These are phyloP conservation scores for Thinocorus orbignyianus DNA, from an alignment of 2,113 vertebrate genomes.

Conservation along the genomic window DNA sequence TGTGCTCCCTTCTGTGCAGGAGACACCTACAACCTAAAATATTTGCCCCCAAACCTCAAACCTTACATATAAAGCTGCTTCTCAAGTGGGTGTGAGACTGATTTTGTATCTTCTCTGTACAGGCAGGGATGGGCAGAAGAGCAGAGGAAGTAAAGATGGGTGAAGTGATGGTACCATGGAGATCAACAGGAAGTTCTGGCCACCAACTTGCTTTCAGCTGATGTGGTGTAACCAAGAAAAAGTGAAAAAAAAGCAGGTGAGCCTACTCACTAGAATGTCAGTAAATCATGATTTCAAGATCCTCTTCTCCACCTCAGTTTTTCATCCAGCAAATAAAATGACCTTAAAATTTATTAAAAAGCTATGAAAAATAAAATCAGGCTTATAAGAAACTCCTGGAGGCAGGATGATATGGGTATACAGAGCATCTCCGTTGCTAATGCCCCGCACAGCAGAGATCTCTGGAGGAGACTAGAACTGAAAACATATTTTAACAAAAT, in stretches of 20 bases:
- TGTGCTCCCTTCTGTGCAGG: not conserved
- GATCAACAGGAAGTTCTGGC: not conserved
- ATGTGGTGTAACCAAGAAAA: not conserved
- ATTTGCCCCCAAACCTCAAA: not conserved
- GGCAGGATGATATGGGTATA: rapidly evolving
- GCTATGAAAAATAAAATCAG: not conserved
- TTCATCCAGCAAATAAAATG: not conserved
- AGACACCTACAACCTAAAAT: not conserved
- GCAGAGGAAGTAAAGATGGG: not conserved
- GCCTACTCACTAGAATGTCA: not conserved
- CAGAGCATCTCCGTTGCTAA: not conserved
- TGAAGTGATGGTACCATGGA: not conserved
- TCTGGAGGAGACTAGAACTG: not conserved
- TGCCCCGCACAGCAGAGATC: not conserved
- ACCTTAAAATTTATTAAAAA: not conserved
- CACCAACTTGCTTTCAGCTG: not conserved
- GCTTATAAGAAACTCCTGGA: not conserved
- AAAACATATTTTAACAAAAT: not conserved
- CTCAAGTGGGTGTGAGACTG: not conserved
- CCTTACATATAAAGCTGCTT: not conserved
- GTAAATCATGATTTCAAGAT: not conserved
- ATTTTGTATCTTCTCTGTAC: not conserved
- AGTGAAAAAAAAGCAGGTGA: not conserved
- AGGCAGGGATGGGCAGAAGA: not conserved
- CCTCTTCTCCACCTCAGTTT: not conserved